Conservation (phyloP, 2,797 vertebrate species). For the Danio jaintianensis region DNA sequence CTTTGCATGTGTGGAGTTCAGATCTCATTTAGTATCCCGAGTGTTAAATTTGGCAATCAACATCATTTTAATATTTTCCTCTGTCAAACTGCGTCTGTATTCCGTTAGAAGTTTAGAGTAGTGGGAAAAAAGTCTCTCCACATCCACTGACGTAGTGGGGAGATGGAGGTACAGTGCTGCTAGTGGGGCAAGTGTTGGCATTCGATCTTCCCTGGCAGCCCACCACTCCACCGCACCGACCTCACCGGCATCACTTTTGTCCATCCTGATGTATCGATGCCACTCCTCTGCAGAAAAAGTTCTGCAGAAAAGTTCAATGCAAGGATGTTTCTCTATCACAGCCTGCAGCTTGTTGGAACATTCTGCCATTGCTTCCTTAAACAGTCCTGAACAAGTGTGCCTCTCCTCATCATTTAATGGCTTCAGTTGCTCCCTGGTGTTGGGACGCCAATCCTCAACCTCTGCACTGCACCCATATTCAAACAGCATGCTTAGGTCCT, state of each 20-base stretch:
- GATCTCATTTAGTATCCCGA: no score
- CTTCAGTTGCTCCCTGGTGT: not conserved
- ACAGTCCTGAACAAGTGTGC: not conserved
- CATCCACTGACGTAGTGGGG: slow-evolving; percentile 30
- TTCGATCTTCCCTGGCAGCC: not conserved
- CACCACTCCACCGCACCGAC: not conserved
- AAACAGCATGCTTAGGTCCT: not conserved
- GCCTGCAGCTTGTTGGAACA: not conserved
- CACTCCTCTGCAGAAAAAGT: not conserved
- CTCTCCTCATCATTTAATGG: not conserved
- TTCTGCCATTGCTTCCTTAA: not conserved
- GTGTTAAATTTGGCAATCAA: no score
- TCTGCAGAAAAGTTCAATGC: slow-evolving; percentile 1
- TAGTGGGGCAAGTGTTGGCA: not conserved
- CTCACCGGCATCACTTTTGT: not conserved
- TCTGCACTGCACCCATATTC: not conserved
- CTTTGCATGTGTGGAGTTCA: no score
- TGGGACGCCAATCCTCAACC: not conserved
- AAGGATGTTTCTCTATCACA: not conserved
- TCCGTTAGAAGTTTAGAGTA: not conserved
- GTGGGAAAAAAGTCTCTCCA: slow-evolving; percentile 27
- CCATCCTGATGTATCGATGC: not conserved
- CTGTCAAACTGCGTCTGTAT: not conserved
- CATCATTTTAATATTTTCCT: slow-evolving; percentile 6
- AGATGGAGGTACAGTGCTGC: not conserved